Percentiles rank a stretch among this genome's conserved stretches.
These are phyloP conservation scores for Psittacara wagleri DNA, from an alignment of 2,113 vertebrate genomes.

Conservation along the genomic window DNA sequence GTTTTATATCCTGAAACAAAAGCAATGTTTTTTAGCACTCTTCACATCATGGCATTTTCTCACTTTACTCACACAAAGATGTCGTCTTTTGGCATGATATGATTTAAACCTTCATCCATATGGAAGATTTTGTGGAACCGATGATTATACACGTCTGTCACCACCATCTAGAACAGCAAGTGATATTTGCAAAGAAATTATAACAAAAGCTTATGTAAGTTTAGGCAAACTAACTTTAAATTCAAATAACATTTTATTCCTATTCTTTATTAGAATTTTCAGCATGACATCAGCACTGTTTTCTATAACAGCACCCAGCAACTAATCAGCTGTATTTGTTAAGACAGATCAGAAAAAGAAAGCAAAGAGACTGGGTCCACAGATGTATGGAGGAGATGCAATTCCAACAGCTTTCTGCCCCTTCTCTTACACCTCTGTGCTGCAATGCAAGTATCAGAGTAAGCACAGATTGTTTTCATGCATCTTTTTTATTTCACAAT, in stretches of 20 bases:
- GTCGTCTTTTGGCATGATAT: slow-evolving; percentile 94
- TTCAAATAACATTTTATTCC: not conserved
- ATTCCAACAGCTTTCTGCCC: not conserved
- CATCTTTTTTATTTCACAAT: not conserved
- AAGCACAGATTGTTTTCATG: not conserved
- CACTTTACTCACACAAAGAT: slow-evolving; percentile 91
- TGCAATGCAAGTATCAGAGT: not conserved
- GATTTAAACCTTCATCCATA: slow-evolving; percentile 91
- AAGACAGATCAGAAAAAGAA: not conserved
- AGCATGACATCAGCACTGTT: not conserved
- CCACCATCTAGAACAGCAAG: slow-evolving; percentile 88
- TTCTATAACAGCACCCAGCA: not conserved
- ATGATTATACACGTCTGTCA: slow-evolving; percentile 96
- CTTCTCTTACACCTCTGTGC: not conserved
- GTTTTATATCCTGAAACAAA: not conserved
- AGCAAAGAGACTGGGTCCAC: not conserved
- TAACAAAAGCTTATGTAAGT: not conserved
- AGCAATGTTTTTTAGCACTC: not conserved
- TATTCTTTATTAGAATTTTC: not conserved
- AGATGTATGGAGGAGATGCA: not conserved
- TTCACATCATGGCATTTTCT: not conserved
- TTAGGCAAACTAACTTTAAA: not conserved
- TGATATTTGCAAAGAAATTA: slow-evolving; percentile 16
- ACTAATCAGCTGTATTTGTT: not conserved
- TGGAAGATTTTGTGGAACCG: slow-evolving; percentile 96